Conservation (phyloP, 2,888 invertebrate species). For the Opisthograptis luteolata region DNA sequence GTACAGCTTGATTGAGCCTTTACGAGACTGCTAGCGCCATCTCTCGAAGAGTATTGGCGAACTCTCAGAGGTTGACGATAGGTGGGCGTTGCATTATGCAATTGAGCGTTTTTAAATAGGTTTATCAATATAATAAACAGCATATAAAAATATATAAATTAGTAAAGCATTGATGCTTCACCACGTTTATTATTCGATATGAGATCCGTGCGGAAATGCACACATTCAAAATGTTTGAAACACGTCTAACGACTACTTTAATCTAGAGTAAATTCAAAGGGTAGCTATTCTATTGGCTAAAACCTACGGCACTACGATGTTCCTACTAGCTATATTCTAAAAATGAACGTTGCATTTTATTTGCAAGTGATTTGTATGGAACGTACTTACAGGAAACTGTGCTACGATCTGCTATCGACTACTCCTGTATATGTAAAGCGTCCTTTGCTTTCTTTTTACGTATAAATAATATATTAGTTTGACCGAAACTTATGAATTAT, state of each 20-base stretch:
- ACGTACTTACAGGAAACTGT: neutral
- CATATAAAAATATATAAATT: too few relatives aligned
- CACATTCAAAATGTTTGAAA: neutral
- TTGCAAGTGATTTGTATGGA: conserved; percentile 14
- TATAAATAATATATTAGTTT: neutral
- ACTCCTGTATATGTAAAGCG: too few relatives aligned
- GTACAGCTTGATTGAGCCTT: too few relatives aligned
- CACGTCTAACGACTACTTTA: conserved; percentile 12
- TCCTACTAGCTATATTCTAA: conserved; percentile 16
- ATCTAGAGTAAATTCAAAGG: conserved; percentile 4
- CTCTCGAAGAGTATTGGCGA: too few relatives aligned
- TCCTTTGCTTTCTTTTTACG: too few relatives aligned
- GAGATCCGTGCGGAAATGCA: conserved; percentile 1
- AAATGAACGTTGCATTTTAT: conserved; percentile 17
- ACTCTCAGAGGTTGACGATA: too few relatives aligned
- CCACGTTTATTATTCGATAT: neutral
- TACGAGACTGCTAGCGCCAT: too few relatives aligned
- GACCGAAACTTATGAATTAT: too few relatives aligned
- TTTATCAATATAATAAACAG: too few relatives aligned
- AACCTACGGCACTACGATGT: conserved; percentile 24
- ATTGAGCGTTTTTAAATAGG: too few relatives aligned
- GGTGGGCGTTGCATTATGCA: too few relatives aligned
- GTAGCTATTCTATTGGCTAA: conserved; percentile 18
- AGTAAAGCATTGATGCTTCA: too few relatives aligned
- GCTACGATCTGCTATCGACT: neutral